Base-by-base conservation (phyloP, 2,888 invertebrate species). In the Metacarcinus magister region DNA sequence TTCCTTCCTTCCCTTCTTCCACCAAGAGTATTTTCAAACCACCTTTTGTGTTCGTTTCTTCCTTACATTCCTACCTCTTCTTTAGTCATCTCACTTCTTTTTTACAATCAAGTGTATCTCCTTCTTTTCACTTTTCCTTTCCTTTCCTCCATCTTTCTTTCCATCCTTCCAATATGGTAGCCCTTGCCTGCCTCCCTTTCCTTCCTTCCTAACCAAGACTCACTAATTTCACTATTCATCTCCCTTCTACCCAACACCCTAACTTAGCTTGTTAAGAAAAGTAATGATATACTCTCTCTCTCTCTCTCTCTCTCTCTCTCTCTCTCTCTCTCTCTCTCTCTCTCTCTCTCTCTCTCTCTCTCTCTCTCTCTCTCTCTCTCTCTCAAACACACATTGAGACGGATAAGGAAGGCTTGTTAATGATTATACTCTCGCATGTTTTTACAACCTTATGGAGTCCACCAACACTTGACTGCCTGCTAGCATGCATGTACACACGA, bases 251-350 rank as follows among this genome's bases (percentile, higher is more conserved):
- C 82, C 28, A 67, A 32, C 82, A 82, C 8, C 82, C 28, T 32
- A 32, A 82, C 28, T 82, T 32, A 32, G 10, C 3, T 32, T 82
- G 82, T n/a, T 32, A 82, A 13, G 28, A 82, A 10, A 54, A 16
- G 8, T 54, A 54, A 54, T 54, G 1, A 54, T 54, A 54, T 54
- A 16, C 10, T n/a, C n/a, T n/a, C n/a, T n/a, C 67, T 67, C 67
- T 67, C 67, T 67, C 32, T 82, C 82, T 82, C 82, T 82, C 82
- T 82, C 82, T 82, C 82, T 82, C 82, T 82, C 82, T 82, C 82
- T 82, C 82, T 82, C 82, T 82, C 82, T 32, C 82, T 82, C 82
- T 32, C 82, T 32, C 32, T 82, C 32, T 82, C 32, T 32, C 32
- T 46, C 46, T 46, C 46, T 3, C 54, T 54, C 54, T 54, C 54